Conservation (phyloP, 2,888 invertebrate species). For the Drosophila acutilabella region DNA sequence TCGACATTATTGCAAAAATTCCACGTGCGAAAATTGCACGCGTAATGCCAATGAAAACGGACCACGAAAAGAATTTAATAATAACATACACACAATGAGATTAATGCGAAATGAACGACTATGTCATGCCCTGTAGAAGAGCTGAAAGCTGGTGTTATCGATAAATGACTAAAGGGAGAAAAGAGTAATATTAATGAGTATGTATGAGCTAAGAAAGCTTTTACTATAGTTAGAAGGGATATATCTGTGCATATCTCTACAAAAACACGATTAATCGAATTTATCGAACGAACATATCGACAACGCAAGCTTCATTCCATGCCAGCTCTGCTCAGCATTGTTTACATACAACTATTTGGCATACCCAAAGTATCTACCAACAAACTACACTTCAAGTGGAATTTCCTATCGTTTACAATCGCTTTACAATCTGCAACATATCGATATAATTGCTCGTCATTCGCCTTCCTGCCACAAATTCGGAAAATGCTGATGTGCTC, state of each 20-base stretch:
- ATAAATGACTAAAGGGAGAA: neutral
- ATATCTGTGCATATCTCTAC: too few relatives aligned
- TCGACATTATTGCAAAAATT: conserved; percentile 73
- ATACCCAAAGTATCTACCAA: neutral
- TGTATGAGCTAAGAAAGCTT: too few relatives aligned
- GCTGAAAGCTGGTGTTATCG: neutral
- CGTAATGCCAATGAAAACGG: conserved; percentile 69
- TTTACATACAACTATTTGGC: too few relatives aligned
- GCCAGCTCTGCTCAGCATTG: neutral
- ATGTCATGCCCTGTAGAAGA: neutral
- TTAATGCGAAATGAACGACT: conserved; percentile 2
- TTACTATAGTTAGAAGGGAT: too few relatives aligned
- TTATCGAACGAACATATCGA: neutral
- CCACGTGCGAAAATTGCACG: conserved; percentile 74
- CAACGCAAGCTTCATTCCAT: neutral
- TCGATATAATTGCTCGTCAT: conserved; percentile 15
- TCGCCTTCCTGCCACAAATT: conserved; percentile 21
- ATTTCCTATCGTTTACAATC: neutral
- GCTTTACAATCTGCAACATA: conserved; percentile 2
- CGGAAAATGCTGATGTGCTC: conserved; percentile 42
- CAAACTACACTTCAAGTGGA: neutral
- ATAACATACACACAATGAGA: conserved; percentile 27
- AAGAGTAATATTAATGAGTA: neutral
- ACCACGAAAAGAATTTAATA: conserved; percentile 66
- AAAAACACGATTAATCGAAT: neutral